These are phyloP conservation scores for Actinemys pallida DNA, from an alignment of 2,113 vertebrate species.

Conservation along the genomic window DNA sequence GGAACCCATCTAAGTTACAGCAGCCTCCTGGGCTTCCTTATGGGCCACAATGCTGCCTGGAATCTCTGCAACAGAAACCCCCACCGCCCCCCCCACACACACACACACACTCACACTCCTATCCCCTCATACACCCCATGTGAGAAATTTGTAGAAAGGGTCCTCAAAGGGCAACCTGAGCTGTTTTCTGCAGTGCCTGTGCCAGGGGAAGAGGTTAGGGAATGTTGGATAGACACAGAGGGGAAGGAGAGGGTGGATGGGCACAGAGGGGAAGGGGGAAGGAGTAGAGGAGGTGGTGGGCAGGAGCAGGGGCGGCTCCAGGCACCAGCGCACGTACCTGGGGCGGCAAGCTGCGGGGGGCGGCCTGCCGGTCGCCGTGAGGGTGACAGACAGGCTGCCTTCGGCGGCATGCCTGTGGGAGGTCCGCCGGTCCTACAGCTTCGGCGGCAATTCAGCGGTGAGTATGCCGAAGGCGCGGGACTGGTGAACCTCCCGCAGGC, in stretches of 20 bases:
- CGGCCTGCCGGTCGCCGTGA: no score
- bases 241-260: background rate
- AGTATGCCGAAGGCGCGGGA: no score
- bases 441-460: no score
- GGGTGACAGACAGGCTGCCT: no score
- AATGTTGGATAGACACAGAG: no score
- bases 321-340: no score
- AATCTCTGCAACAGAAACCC: background rate
- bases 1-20: background rate
- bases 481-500: no score
- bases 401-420: no score
- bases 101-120: no score
- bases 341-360: no score
- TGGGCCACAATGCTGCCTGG: background rate
- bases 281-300: background rate
- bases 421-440: no score
- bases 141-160: background rate
- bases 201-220: background rate
- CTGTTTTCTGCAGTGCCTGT: background rate
- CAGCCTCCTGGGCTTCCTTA: background rate
- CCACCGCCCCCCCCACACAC: background rate
- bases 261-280: background rate
- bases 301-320: background rate
- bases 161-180: background rate
- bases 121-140: background rate